A percentile compares a stretch with the other conserved stretches of the same genome.
These are phyloP conservation scores for Salticus scenicus DNA, from an alignment of 2,888 invertebrate genomes.

Conservation along the genomic window DNA sequence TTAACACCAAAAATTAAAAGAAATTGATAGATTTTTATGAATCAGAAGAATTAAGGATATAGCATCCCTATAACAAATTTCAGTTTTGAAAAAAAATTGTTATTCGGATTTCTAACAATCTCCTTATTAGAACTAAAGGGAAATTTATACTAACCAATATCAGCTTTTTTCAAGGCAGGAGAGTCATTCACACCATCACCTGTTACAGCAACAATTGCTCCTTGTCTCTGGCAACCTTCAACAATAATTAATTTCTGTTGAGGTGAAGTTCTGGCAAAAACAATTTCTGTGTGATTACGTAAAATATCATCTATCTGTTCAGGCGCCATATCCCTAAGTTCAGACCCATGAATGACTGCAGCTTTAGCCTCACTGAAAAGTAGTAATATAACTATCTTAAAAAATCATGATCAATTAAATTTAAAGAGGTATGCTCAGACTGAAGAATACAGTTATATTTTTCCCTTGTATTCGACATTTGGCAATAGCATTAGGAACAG, in stretches of 20 bases:
- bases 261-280: constrained; percentile 77
- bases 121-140: no score
- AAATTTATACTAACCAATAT: constrained; percentile 76
- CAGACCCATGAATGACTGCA: constrained; percentile 75
- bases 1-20: no score
- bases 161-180: constrained; percentile 80
- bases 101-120: no score
- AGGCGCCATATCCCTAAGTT: constrained; percentile 74
- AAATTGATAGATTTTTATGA: no score
- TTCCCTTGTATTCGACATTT: constrained; percentile 77
- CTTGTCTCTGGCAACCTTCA: no score
- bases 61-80: background rate
- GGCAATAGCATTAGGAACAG: constrained; percentile 77
- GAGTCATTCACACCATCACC: constrained; percentile 81
- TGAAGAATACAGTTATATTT: no score
- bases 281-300: constrained; percentile 75
- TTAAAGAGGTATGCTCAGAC: no score
- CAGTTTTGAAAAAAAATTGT: no score
- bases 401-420: no score
- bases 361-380: constrained; percentile 74
- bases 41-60: no score
- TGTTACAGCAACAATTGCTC: no score
- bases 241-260: constrained; percentile 79
- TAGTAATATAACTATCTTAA: no score
- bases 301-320: constrained; percentile 75